Percentiles rank a stretch among this genome's conserved stretches.
phyloP scores from a whole-genome alignment of 2,113 vertebrate species.

The Ia io region DNA sequence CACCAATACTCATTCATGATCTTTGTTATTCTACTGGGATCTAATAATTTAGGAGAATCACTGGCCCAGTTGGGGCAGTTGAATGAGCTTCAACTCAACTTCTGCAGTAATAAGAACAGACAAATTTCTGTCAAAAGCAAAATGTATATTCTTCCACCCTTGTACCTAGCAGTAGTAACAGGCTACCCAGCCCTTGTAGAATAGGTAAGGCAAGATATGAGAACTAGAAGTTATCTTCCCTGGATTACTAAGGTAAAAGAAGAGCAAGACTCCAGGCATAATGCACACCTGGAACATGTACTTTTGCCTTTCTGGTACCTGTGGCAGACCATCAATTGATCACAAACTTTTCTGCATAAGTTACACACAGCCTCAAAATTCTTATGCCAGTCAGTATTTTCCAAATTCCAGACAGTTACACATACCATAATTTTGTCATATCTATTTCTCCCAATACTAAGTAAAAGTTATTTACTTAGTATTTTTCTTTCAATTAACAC shows the following conservation, averaged over 20 bases:
- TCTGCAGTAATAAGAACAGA: neutral
- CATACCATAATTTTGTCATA: neutral
- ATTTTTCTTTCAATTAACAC: neutral
- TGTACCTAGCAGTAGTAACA: neutral
- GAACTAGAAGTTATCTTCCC: neutral
- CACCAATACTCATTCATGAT: neutral
- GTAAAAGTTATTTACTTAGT: neutral
- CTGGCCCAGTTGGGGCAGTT: neutral
- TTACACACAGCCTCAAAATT: neutral
- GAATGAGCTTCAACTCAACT: neutral
- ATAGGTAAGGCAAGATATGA: neutral
- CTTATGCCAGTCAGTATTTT: neutral
- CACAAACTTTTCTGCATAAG: neutral
- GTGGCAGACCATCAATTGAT: neutral
- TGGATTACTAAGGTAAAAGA: neutral
- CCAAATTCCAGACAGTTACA: neutral
- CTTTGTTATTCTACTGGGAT: neutral
- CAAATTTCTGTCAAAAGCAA: neutral
- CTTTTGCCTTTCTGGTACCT: neutral
- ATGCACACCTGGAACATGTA: rapidly evolving
- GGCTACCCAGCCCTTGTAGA: neutral
- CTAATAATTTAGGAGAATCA: neutral
- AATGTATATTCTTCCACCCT: neutral
- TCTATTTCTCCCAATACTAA: neutral
- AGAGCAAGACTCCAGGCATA: neutral